These are phyloP conservation scores for Rynchops niger DNA, from an alignment of 2,113 vertebrate genomes.

Conservation along the genomic window DNA sequence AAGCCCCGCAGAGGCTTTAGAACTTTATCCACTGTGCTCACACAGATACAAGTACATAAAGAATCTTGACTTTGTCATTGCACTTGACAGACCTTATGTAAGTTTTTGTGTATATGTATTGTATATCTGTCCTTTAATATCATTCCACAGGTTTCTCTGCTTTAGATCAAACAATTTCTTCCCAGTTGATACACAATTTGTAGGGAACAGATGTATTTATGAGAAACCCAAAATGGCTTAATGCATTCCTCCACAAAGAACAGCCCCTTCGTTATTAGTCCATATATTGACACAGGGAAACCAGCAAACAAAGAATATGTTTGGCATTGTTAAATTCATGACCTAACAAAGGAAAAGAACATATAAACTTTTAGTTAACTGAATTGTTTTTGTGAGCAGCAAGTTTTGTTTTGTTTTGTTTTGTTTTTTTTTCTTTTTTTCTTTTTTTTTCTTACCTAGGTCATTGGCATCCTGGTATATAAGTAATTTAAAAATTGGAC, in stretches of 20 bases:
- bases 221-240: not conserved
- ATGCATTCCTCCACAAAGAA: not conserved
- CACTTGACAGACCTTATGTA: not conserved
- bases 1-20: not conserved
- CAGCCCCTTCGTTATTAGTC: not conserved
- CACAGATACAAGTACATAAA: not conserved
- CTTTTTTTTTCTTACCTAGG: not conserved
- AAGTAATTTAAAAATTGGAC: not conserved
- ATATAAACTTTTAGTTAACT: not conserved
- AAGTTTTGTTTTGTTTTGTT: not conserved
- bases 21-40: not conserved
- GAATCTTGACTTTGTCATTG: not conserved
- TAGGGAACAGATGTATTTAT: not conserved
- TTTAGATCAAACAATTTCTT: not conserved
- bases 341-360: not conserved
- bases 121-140: not conserved
- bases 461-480: not conserved
- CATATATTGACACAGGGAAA: not conserved
- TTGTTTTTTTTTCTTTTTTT: not conserved
- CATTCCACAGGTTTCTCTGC: not conserved
- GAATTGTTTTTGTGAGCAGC: not conserved
- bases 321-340: not conserved
- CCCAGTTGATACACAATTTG: not conserved
- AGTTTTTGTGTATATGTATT: not conserved
- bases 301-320: not conserved